Evolutionary conservation across 2,888 invertebrate species (phyloP).

Genomic region (Ypsolopha sequella): DNA sequence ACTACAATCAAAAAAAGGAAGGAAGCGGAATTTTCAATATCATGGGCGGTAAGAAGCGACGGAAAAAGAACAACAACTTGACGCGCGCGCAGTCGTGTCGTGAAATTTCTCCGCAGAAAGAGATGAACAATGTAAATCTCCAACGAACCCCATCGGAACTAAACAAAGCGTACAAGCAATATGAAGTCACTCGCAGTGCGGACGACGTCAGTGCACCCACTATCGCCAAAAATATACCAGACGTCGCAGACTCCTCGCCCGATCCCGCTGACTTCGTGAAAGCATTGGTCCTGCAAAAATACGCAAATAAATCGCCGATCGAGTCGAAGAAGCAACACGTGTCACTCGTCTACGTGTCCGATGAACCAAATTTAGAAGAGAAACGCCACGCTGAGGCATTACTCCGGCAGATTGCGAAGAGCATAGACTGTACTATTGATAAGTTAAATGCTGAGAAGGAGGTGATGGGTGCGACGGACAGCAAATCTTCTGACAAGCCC

Average conservation of each 20-base stretch:
- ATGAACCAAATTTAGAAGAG: constrained; percentile 45
- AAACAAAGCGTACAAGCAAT: constrained; percentile 13
- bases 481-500: constrained; percentile 20
- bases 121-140: constrained; percentile 23
- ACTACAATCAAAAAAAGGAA: constrained; percentile 49
- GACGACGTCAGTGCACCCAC: constrained; percentile 28
- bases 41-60: constrained; percentile 55
- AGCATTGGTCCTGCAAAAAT: constrained; percentile 58
- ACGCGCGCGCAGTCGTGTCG: constrained; percentile 36
- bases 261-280: constrained; percentile 53
- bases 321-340: constrained; percentile 46
- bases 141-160: constrained; percentile 36
- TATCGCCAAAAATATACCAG: constrained; percentile 44
- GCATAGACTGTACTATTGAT: constrained; percentile 56
- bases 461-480: constrained; percentile 47
- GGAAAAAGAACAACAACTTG: constrained; percentile 29
- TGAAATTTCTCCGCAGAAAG: constrained; percentile 34
- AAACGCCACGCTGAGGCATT: constrained; percentile 56
- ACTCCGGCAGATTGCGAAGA: constrained; percentile 52
- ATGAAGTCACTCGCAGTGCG: constrained; percentile 5
- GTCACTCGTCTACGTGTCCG: constrained; percentile 50
- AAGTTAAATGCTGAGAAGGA: constrained; percentile 34
- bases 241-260: constrained; percentile 22
- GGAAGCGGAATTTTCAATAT: constrained; percentile 49
- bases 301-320: constrained; percentile 40